phyloP scores from a whole-genome alignment of 2,888 invertebrate species.

The Globia sparganii region DNA sequence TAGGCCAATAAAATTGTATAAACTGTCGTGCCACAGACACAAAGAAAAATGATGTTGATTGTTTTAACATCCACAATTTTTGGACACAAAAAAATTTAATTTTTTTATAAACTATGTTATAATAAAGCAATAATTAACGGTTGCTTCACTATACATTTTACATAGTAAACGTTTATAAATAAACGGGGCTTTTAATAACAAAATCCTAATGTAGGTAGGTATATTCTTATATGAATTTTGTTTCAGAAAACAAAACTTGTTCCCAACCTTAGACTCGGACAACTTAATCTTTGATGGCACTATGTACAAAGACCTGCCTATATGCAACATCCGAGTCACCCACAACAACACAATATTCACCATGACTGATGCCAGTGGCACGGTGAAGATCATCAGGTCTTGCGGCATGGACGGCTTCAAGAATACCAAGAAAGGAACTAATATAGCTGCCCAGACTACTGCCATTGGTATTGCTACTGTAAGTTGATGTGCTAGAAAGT shows the following conservation, averaged over 20 bases:
- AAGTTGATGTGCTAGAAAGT: conserved; percentile 74
- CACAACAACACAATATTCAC: conserved; percentile 97
- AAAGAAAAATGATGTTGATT: background rate
- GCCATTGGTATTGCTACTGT: conserved; percentile 95
- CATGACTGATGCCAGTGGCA: conserved; percentile 93
- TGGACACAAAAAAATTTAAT: too few relatives aligned
- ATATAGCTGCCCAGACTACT: conserved; percentile 98
- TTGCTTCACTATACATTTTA: too few relatives aligned
- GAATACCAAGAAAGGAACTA: conserved; percentile 98
- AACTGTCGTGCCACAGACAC: background rate
- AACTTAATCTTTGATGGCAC: conserved; percentile 93
- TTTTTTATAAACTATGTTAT: too few relatives aligned
- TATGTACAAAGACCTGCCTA: conserved; percentile 94
- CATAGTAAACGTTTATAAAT: too few relatives aligned
- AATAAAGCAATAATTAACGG: too few relatives aligned
- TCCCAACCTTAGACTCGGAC: conserved; percentile 94
- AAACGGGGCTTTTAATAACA: too few relatives aligned
- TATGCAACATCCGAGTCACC: conserved; percentile 95
- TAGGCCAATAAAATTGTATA: too few relatives aligned
- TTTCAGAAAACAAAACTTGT: conserved; percentile 92
- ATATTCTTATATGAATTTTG: conserved; percentile 12
- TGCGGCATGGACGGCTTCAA: conserved; percentile 98
- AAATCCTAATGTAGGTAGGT: background rate
- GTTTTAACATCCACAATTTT: background rate
- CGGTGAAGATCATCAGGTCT: conserved; percentile 91